Evolutionary conservation across 2,888 invertebrate genomes (phyloP).

Genomic region (Coenonympha arcania): DNA sequence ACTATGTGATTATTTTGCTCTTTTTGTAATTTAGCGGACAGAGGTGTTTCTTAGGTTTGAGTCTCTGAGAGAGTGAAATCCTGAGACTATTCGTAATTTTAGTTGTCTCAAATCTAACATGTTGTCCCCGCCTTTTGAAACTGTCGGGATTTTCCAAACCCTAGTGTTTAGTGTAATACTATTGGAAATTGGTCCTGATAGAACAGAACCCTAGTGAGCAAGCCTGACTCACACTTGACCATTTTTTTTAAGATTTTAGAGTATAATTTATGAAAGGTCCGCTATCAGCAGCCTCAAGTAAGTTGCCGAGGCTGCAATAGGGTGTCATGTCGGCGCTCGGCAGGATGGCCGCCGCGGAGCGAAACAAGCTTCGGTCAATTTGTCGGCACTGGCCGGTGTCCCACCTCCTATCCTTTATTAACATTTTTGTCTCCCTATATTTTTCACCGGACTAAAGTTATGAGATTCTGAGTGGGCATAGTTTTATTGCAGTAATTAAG

Average conservation of each 20-base stretch:
- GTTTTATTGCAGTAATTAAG: constrained; percentile 70
- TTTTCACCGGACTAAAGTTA: constrained; percentile 59
- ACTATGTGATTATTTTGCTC: too few species aligned
- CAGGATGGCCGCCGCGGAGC: constrained; percentile 44
- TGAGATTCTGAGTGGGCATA: constrained; percentile 59
- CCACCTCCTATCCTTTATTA: constrained; percentile 50
- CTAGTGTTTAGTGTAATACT: too few species aligned
- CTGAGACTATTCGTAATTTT: too few species aligned
- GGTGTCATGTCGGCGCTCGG: constrained; percentile 35
- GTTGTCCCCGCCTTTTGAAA: too few species aligned
- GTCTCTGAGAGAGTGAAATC: too few species aligned
- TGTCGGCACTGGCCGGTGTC: constrained; percentile 49
- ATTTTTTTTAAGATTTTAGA: constrained; percentile 52
- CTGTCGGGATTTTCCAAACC: too few species aligned
- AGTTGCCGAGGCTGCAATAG: constrained; percentile 24
- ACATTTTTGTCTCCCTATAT: constrained; percentile 56
- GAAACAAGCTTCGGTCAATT: constrained; percentile 56
- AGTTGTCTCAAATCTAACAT: too few species aligned
- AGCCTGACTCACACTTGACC: too few species aligned
- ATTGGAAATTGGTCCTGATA: too few species aligned
- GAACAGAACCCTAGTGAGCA: too few species aligned
- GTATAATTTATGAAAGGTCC: constrained; percentile 56
- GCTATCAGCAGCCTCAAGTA: constrained; percentile 36
- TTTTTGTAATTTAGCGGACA: too few species aligned
- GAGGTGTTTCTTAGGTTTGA: too few species aligned